phyloP scores from a whole-genome alignment of 2,113 vertebrate genomes.

The Calyptomena viridis region DNA sequence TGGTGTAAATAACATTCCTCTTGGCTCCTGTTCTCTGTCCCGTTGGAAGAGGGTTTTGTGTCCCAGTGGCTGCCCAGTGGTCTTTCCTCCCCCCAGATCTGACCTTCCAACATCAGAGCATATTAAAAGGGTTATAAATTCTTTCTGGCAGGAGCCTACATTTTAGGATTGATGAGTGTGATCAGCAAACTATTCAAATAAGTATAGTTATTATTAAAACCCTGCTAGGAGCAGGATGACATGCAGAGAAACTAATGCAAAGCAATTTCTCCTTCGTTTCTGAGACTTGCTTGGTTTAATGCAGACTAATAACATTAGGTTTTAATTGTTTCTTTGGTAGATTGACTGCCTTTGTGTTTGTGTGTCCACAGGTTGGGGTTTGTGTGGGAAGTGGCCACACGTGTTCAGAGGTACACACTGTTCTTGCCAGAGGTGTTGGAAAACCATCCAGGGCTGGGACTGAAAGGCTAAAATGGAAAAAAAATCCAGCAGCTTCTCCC shows the following conservation, averaged over 20 bases:
- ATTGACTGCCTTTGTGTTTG: background rate
- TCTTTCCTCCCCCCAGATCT: background rate
- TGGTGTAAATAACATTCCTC: background rate
- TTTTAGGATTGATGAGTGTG: background rate
- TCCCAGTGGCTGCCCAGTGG: background rate
- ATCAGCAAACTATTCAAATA: conserved; percentile 11
- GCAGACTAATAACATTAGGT: background rate
- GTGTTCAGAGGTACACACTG: fast-evolving
- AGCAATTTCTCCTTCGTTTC: background rate
- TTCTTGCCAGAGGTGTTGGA: background rate
- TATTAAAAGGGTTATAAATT: background rate
- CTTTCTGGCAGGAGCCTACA: background rate
- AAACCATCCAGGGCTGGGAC: background rate
- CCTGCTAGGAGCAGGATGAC: background rate
- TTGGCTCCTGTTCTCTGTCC: background rate
- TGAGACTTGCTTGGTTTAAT: background rate
- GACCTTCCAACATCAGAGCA: background rate
- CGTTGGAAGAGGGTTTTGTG: fast-evolving
- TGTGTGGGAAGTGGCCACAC: background rate
- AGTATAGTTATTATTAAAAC: background rate
- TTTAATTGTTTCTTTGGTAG: background rate
- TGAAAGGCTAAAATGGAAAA: background rate
- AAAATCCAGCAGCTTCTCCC: background rate
- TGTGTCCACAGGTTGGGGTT: background rate
- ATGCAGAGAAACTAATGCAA: background rate